A percentile compares a stretch with the other conserved stretches of the same genome.
phyloP scores from a whole-genome alignment of 2,797 vertebrate species.

The Astyanax mexicanus region DNA sequence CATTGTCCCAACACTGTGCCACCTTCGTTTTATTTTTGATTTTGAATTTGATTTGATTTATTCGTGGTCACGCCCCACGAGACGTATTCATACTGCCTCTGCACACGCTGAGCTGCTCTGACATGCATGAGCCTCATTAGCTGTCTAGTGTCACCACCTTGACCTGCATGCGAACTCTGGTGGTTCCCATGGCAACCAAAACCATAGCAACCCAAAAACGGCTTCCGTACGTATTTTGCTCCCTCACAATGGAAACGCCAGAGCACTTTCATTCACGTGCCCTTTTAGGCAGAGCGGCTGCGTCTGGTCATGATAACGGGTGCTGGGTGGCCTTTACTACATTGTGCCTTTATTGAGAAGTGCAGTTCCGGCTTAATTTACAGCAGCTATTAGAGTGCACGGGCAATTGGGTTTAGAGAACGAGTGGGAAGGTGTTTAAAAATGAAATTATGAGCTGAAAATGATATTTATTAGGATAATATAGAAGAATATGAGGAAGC shows the following conservation, averaged over 20 bases:
- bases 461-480: slow-evolving; percentile 18
- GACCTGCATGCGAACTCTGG: slow-evolving; percentile 62
- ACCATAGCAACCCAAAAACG: slow-evolving; percentile 47
- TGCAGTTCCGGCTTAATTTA: slow-evolving; percentile 47
- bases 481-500: slow-evolving; percentile 22
- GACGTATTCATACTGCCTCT: slow-evolving; percentile 60
- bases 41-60: background rate
- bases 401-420: slow-evolving; percentile 3
- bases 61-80: slow-evolving; percentile 55
- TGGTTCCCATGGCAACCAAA: slow-evolving; percentile 53
- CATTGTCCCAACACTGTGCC: slow-evolving; percentile 31
- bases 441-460: slow-evolving; percentile 1
- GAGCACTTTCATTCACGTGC: slow-evolving; percentile 15
- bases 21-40: slow-evolving; percentile 5
- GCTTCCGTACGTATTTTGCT: slow-evolving; percentile 23
- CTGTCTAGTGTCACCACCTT: slow-evolving; percentile 56
- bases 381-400: slow-evolving; percentile 38
- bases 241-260: slow-evolving; percentile 35
- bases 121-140: slow-evolving; percentile 63
- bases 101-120: slow-evolving; percentile 49
- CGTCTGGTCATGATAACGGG: slow-evolving; percentile 21
- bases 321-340: slow-evolving; percentile 61
- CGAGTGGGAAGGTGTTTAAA: slow-evolving; percentile 8
- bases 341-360: slow-evolving; percentile 74
- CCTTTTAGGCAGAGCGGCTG: slow-evolving; percentile 29